Evolutionary conservation across 2,113 vertebrate genomes (phyloP), one percentile per base, ranked within the genome.

Genomic region (Pterophyllum scalare): DNA sequence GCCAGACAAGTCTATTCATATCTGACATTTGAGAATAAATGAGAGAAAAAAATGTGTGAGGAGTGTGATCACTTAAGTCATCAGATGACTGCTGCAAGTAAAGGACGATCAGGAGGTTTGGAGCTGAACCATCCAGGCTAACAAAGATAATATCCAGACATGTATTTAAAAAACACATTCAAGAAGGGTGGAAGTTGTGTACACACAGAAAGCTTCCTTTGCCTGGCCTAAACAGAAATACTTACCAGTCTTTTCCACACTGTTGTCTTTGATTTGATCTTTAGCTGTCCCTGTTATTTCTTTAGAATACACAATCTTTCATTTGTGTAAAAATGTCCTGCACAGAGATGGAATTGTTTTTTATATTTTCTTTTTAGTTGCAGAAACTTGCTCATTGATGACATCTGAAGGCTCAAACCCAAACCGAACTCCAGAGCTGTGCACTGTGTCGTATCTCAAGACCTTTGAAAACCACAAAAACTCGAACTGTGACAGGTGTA

Each of bases 1-100:
- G 81, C 20, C 76, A 0, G 92, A 62, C 1, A 95, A 92, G 59
- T 64, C 14, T 0, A 67, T 86, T 75, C 89, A 89, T 4, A 74
- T 86, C 76, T 92, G 86, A 92, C 2, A 2, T 52, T 12, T 26
- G 43, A 15, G 26, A 49, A 52, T 3, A 46, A 2, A 8, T 70
- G 8, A 2, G 14, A 57, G 26, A 28, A n/a, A 22, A 5, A 49
- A 8, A 56, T 1, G n/a, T 54, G 19, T 46, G 13, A 20, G 19
- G 52, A 20, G 52, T 54, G 7, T 40, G 61, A 14, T 49, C 6
- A 17, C 60, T 14, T 19, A 7, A 52, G 15, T 2, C 14, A 49
- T 43, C 40, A 43, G 40, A 43, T 1, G 11, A 13, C 5, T 43
- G 40, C 40, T 43, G 40, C 40, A 3, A 52, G 46, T 17, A 52